phyloP scores from a whole-genome alignment of 2,113 vertebrate genomes.

The Progne subis region DNA sequence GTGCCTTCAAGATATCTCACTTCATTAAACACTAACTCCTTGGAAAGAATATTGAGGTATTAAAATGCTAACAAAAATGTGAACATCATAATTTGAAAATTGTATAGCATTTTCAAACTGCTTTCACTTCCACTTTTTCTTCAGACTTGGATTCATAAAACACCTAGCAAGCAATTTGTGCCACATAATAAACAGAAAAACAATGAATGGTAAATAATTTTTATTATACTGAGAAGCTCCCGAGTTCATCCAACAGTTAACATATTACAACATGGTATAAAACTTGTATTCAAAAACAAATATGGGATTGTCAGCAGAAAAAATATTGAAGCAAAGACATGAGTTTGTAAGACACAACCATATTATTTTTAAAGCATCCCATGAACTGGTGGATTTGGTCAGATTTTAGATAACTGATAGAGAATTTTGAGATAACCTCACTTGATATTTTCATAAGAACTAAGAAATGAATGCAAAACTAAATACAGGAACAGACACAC shows the following conservation, averaged over 20 bases:
- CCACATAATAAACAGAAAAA: background rate
- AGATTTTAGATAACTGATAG: background rate
- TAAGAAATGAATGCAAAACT: background rate
- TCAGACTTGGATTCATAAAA: background rate
- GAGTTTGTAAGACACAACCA: background rate
- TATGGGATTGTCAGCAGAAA: background rate
- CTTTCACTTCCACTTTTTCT: background rate
- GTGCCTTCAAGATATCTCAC: background rate
- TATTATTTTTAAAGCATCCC: background rate
- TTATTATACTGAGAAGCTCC: background rate
- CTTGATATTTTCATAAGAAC: background rate
- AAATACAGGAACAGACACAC: background rate
- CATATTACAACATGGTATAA: background rate
- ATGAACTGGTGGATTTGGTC: background rate
- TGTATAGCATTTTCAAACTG: background rate
- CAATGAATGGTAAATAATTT: background rate
- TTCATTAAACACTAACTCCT: background rate
- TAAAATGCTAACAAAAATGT: background rate
- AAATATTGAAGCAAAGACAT: background rate
- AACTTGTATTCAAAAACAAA: background rate
- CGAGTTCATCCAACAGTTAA: background rate
- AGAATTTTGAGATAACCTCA: background rate
- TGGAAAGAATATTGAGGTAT: background rate
- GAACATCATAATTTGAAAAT: background rate
- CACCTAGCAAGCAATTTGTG: background rate